Base-by-base conservation (phyloP, 2,113 vertebrate species). In the Catagonus wagneri region DNA sequence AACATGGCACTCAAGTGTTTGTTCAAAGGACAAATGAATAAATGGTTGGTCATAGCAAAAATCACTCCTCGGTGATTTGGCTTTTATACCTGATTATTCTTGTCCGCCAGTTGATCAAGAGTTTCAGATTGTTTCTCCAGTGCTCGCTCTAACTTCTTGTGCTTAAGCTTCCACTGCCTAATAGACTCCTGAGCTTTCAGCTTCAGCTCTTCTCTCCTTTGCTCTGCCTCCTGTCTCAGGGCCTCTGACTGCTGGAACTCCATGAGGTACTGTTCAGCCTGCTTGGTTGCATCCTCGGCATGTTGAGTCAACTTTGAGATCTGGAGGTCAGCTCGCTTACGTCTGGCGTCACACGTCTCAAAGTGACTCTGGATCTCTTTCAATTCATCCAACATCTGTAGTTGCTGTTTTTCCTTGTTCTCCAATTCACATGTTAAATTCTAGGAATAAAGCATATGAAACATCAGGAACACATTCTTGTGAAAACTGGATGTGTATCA, bases 111-210 rank as follows among this genome's bases (percentile, higher is more conserved):
- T 0, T 98, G 92, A 14, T 88, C 98, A 65, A 98, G 94, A 56
- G 97, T 96, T 83, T 98, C 98, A 7, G 97, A 98, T 25, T 98
- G 98, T 81, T 99, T 99, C 95, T 99, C 99, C 94, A 99, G 60
- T 29, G 99, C 98, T 85, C 97, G 98, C 98, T 99, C 98, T 96
- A 99, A 92, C 95, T 99, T 99, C 98, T 98, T 99, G 97, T 98
- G 99, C 96, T 99, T 99, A 52, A 99, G 10, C 97, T 99, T 99
- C 99, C 99, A 99, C 2, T 99, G 99, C 65, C 98, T 98, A 83
- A 99, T 98, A 14, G 99, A 98, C 89, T 99, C 99, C 94, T 99
- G 99, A 34, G 99, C 99, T 96, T 99, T 99, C 74, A 90, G 54
- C 94, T 99, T 99, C 97, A 99, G 93, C 72, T 99, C 99, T 36